phyloP scores from a whole-genome alignment of 2,113 vertebrate species.

The Eretmochelys imbricata region DNA sequence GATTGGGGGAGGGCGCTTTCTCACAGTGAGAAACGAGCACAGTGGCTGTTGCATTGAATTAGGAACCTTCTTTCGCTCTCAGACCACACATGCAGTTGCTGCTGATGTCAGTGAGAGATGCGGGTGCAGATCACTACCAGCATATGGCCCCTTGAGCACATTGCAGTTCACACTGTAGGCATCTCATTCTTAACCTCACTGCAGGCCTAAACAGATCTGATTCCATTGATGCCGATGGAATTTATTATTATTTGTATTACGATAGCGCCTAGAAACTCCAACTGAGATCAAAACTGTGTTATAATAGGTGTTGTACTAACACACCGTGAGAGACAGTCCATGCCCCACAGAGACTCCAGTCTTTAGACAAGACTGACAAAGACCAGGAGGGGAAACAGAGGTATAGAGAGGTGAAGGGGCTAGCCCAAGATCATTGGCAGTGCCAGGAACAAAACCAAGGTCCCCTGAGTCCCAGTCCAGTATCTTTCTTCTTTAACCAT shows the following conservation, averaged over 20 bases:
- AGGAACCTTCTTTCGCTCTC: neutral
- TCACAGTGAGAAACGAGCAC: fast-evolving
- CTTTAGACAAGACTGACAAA: neutral
- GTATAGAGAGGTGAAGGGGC: neutral
- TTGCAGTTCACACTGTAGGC: neutral
- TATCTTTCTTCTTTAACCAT: neutral
- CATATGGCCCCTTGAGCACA: neutral
- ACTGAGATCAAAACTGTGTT: no score
- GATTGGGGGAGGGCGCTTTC: conserved; percentile 15
- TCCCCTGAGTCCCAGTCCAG: neutral
- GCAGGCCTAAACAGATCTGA: neutral
- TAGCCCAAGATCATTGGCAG: neutral
- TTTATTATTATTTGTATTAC: neutral
- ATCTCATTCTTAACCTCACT: neutral
- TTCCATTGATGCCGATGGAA: neutral
- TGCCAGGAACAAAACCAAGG: neutral
- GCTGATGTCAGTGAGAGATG: neutral
- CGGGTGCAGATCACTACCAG: neutral
- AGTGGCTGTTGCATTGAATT: neutral
- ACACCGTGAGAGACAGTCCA: neutral
- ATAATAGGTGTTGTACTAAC: neutral
- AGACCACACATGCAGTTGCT: neutral
- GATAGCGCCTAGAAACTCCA: no score
- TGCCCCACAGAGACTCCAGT: neutral
- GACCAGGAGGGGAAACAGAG: neutral